Percentiles rank a stretch among this genome's conserved stretches.
Conservation (phyloP, 2,888 invertebrate genomes). For the Aspidiotus destructor region DNA sequence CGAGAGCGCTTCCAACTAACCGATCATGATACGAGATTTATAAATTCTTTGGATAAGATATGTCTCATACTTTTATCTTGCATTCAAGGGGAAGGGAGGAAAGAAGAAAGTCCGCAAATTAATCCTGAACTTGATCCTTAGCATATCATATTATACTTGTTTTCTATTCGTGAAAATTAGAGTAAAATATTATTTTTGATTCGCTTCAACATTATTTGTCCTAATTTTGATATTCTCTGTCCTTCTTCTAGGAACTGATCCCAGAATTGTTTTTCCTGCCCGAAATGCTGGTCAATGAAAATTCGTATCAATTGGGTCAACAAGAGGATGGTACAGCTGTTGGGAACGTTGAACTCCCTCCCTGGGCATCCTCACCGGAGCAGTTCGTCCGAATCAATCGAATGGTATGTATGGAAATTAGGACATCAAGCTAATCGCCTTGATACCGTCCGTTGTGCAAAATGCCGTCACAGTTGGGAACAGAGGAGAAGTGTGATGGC, state of each 20-base stretch:
- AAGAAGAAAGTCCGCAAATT: too few relatives aligned
- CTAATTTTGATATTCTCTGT: neutral
- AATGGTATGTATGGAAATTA: slow-evolving; percentile 55
- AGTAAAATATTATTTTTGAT: neutral
- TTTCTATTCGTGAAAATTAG: too few relatives aligned
- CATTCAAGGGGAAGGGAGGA: too few relatives aligned
- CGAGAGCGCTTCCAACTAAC: too few relatives aligned
- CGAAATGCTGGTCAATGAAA: slow-evolving; percentile 92
- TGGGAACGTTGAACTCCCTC: slow-evolving; percentile 83
- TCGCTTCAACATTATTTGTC: neutral
- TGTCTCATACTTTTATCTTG: too few relatives aligned
- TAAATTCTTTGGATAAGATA: too few relatives aligned
- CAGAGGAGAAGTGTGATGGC: too few relatives aligned
- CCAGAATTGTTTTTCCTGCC: slow-evolving; percentile 98
- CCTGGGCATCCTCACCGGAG: slow-evolving; percentile 95
- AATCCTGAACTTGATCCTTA: too few relatives aligned
- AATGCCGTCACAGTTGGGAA: too few relatives aligned
- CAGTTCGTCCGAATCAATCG: slow-evolving; percentile 96
- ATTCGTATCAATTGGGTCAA: slow-evolving; percentile 73
- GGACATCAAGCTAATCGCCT: neutral
- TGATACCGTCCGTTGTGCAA: too few relatives aligned
- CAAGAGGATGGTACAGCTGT: slow-evolving; percentile 70
- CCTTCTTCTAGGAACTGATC: slow-evolving; percentile 67
- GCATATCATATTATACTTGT: too few relatives aligned
- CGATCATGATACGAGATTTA: too few relatives aligned